These are phyloP conservation scores for Saiga tatarica DNA, from an alignment of 2,113 vertebrate genomes.

Conservation along the genomic window DNA sequence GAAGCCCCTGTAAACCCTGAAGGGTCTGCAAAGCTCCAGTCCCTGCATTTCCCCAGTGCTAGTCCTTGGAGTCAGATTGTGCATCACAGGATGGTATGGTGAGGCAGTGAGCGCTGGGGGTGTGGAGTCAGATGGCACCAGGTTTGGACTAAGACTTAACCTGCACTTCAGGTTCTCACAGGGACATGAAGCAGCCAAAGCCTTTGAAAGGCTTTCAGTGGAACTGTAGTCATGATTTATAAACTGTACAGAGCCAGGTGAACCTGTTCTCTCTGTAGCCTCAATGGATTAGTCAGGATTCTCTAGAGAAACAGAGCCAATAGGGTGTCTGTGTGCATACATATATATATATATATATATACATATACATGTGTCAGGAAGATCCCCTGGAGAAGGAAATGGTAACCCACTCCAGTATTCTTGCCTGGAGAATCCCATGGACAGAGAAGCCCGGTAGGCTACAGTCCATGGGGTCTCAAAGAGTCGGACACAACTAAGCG, in stretches of 20 bases:
- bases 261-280: neutral
- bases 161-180: rapidly evolving
- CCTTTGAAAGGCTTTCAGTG: neutral
- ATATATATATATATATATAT: too few relatives aligned
- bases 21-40: too few relatives aligned
- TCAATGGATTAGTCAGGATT: neutral
- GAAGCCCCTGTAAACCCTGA: neutral
- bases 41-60: rapidly evolving
- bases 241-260: neutral
- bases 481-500: too few relatives aligned
- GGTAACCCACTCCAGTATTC: too few relatives aligned
- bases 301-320: neutral
- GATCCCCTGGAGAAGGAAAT: too few relatives aligned
- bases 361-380: too few relatives aligned
- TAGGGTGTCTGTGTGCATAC: neutral
- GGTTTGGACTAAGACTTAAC: neutral
- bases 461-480: too few relatives aligned
- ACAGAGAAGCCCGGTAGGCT: too few relatives aligned
- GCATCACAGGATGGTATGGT: neutral
- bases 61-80: too few relatives aligned
- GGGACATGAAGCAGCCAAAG: neutral
- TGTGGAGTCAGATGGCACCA: neutral
- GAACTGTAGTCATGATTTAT: neutral
- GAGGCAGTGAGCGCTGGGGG: neutral
- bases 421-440: too few relatives aligned